Evolutionary conservation across 2,797 vertebrate species (phyloP).

Genomic region (Dermochelys coriacea): DNA sequence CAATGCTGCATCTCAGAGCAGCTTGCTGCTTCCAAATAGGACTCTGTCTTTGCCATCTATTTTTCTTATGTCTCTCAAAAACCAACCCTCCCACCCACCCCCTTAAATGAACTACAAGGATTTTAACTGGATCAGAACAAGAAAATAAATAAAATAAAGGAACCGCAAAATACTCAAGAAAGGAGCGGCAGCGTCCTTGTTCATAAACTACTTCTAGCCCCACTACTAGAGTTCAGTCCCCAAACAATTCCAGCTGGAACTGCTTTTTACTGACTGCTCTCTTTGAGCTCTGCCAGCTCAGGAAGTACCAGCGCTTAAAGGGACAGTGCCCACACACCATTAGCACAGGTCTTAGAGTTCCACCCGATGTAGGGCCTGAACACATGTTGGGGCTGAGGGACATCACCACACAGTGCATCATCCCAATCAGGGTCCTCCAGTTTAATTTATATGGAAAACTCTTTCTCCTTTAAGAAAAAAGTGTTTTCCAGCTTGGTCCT

Average conservation of each 20-base stretch:
- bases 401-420: neutral
- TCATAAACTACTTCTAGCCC: neutral
- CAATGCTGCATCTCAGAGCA: neutral
- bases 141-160: neutral
- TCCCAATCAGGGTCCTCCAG: neutral
- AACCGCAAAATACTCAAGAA: neutral
- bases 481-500: neutral
- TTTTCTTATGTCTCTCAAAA: neutral
- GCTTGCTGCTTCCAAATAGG: neutral
- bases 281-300: neutral
- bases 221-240: neutral
- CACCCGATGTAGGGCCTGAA: neutral
- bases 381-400: neutral
- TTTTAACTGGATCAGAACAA: neutral
- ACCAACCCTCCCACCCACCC: neutral
- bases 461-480: neutral
- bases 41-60: neutral
- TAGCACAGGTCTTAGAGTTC: neutral
- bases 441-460: neutral
- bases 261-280: neutral
- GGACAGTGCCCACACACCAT: neutral
- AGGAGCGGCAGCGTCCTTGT: neutral
- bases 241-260: neutral
- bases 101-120: neutral
- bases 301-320: neutral